Conservation (phyloP, 2,888 invertebrate species). For the Drosophila subquinaria region DNA sequence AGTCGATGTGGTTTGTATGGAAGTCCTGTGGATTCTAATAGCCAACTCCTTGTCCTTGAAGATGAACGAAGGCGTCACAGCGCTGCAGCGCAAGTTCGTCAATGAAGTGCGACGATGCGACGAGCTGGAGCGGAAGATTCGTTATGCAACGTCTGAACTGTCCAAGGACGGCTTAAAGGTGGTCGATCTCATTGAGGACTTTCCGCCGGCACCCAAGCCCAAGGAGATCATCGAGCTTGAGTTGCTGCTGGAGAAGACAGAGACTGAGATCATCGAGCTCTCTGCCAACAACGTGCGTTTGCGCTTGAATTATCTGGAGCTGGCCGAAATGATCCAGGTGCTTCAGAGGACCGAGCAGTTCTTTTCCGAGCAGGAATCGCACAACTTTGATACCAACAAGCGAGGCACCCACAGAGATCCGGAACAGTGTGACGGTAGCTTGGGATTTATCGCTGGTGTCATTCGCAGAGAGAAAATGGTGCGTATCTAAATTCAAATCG, state of each 20-base stretch:
- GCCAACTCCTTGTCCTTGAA: conserved; percentile 74
- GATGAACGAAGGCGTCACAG: conserved; percentile 91
- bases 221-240: conserved; percentile 91
- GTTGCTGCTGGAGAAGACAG: conserved; percentile 97
- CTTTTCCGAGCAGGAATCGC: conserved; percentile 81
- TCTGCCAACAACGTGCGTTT: conserved; percentile 96
- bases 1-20: conserved; percentile 85
- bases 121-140: conserved; percentile 92
- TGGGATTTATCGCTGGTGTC: conserved; percentile 93
- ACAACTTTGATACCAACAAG: conserved; percentile 85
- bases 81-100: conserved; percentile 93
- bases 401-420: conserved; percentile 92
- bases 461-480: conserved; percentile 89
- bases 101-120: conserved; percentile 93
- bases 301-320: conserved; percentile 95
- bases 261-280: conserved; percentile 96
- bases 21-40: neutral
- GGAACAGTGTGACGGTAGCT: conserved; percentile 83
- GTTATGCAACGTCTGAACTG: conserved; percentile 92
- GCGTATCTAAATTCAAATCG: neutral
- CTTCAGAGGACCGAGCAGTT: conserved; percentile 93
- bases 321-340: conserved; percentile 96
- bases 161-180: conserved; percentile 91
- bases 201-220: conserved; percentile 90
- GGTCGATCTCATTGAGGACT: conserved; percentile 88